Evolutionary conservation across 1,140 invertebrate genomes (phyloP).

Genomic region (Calliopsis andreniformis): DNA sequence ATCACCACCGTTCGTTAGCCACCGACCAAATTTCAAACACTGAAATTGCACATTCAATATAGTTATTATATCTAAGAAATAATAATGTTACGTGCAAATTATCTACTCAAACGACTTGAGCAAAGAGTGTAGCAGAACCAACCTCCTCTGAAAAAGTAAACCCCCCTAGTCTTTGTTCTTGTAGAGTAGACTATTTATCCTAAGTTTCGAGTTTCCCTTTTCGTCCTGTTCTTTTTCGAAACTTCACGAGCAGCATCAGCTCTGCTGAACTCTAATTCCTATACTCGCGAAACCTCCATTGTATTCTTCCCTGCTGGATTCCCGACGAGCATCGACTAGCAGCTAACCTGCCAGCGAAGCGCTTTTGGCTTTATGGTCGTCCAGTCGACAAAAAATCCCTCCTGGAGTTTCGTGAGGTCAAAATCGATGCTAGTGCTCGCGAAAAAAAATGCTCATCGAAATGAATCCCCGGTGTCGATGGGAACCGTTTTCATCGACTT

Average conservation of each 20-base stretch:
- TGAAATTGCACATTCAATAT: too few species aligned
- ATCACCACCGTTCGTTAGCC: too few species aligned
- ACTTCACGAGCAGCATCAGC: not conserved
- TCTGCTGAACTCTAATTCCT: not conserved
- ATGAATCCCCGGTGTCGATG: not conserved
- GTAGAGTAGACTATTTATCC: too few species aligned
- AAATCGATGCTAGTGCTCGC: not conserved
- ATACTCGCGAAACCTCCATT: not conserved
- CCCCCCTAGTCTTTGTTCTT: too few species aligned
- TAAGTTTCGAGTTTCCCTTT: too few species aligned
- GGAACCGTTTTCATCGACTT: slow-evolving; percentile 10
- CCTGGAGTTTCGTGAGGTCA: not conserved
- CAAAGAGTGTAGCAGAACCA: too few species aligned
- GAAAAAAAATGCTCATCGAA: not conserved
- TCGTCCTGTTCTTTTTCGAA: not conserved
- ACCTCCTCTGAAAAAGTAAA: too few species aligned
- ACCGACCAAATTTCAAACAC: too few species aligned
- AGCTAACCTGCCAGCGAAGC: not conserved
- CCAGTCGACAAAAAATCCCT: not conserved
- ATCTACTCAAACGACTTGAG: too few species aligned
- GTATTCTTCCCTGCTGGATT: not conserved
- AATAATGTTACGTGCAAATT: too few species aligned
- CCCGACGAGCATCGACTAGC: not conserved
- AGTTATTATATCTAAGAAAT: too few species aligned
- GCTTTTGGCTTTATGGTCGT: not conserved